These are phyloP conservation scores for Drosophila peninsularis DNA, from an alignment of 2,888 invertebrate genomes.

Conservation along the genomic window DNA sequence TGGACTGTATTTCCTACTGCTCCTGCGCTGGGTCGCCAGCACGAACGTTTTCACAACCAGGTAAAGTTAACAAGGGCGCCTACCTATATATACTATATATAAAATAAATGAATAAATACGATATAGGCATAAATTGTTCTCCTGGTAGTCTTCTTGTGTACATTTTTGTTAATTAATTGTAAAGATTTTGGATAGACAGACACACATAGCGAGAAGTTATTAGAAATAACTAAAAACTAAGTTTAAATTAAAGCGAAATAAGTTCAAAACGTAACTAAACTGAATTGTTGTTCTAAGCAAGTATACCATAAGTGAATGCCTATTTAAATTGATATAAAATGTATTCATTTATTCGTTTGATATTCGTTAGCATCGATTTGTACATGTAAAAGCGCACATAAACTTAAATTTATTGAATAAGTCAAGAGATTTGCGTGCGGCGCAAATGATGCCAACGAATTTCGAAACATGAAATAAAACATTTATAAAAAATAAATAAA, in stretches of 20 bases:
- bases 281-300: conserved; percentile 57
- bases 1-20: conserved; percentile 66
- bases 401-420: conserved; percentile 62
- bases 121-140: conserved; percentile 38
- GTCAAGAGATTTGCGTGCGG: conserved; percentile 41
- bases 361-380: conserved; percentile 65
- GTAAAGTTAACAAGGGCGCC: conserved; percentile 66
- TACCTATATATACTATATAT: conserved; percentile 18
- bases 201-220: conserved; percentile 63
- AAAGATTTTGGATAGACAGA: conserved; percentile 53
- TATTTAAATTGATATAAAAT: conserved; percentile 36
- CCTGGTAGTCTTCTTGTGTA: conserved; percentile 42
- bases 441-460: conserved; percentile 67
- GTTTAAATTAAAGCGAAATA: conserved; percentile 31
- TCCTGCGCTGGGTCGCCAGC: conserved; percentile 56
- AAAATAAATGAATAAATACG: conserved; percentile 13
- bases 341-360: conserved; percentile 42
- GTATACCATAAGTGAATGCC: conserved; percentile 52
- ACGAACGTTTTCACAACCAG: conserved; percentile 64
- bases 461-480: conserved; percentile 39
- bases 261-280: conserved; percentile 38
- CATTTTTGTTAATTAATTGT: conserved; percentile 76
- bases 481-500: conserved; percentile 6
- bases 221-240: conserved; percentile 77
- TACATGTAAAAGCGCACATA: conserved; percentile 73